These are phyloP conservation scores for Pandemis corylana DNA, from an alignment of 2,888 invertebrate species.

Conservation along the genomic window DNA sequence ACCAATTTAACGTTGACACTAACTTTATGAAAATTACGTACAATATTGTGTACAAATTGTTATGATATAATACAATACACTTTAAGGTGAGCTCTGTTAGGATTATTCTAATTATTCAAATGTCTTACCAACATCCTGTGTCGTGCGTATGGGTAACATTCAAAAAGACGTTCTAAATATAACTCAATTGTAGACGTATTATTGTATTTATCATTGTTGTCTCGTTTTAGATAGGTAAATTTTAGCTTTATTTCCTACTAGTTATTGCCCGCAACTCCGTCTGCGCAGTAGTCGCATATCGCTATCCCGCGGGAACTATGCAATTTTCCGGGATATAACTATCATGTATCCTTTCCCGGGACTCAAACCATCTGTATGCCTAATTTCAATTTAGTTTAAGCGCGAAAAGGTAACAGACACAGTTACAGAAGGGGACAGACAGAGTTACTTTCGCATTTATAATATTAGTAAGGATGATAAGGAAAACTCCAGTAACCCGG, in stretches of 20 bases:
- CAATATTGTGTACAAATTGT: background rate
- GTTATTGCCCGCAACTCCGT: no score
- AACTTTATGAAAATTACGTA: background rate
- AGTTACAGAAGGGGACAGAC: no score
- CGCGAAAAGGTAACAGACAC: no score
- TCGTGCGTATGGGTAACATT: slow-evolving; percentile 63
- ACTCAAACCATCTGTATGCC: no score
- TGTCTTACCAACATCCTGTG: slow-evolving; percentile 77
- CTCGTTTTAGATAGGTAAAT: slow-evolving; percentile 49
- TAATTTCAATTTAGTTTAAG: no score
- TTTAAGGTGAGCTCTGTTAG: slow-evolving; percentile 51
- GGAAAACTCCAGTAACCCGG: no score
- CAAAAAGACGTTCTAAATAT: slow-evolving; percentile 65
- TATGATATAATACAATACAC: slow-evolving; percentile 24
- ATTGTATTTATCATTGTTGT: slow-evolving; percentile 49
- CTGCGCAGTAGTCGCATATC: no score
- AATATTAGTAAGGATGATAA: no score
- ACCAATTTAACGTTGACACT: background rate
- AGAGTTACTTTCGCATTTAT: no score
- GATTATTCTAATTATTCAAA: slow-evolving; percentile 76
- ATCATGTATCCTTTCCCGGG: no score
- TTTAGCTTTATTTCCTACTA: background rate
- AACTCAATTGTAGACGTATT: slow-evolving; percentile 57
- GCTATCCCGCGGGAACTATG: no score
- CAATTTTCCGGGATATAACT: no score